A percentile compares a stretch with the other conserved stretches of the same genome.
Conservation (phyloP, 2,113 vertebrate genomes). For the Henicopernis longicauda region DNA sequence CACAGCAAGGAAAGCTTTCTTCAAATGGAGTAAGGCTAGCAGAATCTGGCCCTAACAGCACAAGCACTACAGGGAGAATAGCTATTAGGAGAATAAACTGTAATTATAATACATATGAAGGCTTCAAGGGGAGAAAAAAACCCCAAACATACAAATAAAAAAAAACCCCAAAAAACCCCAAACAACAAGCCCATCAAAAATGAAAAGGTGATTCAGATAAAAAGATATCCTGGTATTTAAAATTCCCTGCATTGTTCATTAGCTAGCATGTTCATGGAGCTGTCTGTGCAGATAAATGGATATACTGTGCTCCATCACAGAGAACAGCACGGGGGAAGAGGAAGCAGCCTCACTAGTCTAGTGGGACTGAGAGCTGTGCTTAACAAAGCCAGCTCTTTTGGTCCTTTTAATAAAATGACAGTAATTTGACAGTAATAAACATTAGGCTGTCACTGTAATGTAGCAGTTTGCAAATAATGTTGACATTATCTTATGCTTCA, state of each 20-base stretch:
- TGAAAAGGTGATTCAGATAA: background rate
- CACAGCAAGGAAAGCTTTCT: background rate
- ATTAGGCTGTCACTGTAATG: constrained; percentile 34
- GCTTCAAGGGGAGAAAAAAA: fast-evolving
- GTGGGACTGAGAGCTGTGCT: constrained; percentile 6
- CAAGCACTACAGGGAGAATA: background rate
- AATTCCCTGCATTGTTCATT: background rate
- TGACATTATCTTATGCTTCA: constrained; percentile 50
- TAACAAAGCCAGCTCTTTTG: constrained; percentile 12
- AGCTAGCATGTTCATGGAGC: background rate
- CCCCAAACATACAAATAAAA: background rate
- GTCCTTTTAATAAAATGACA: constrained; percentile 48
- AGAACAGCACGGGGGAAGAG: background rate
- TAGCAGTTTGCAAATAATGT: constrained; percentile 35
- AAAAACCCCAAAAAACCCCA: background rate
- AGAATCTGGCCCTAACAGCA: background rate
- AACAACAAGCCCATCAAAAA: background rate
- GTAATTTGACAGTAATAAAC: constrained; percentile 60
- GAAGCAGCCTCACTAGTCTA: background rate
- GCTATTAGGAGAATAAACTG: background rate
- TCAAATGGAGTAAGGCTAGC: background rate
- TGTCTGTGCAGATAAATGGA: background rate
- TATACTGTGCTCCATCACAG: background rate
- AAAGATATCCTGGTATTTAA: background rate
- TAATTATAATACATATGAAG: background rate